A percentile compares a stretch with the other conserved stretches of the same genome.
Conservation (phyloP, 2,797 vertebrate species). For the Diglossa cyanea region DNA sequence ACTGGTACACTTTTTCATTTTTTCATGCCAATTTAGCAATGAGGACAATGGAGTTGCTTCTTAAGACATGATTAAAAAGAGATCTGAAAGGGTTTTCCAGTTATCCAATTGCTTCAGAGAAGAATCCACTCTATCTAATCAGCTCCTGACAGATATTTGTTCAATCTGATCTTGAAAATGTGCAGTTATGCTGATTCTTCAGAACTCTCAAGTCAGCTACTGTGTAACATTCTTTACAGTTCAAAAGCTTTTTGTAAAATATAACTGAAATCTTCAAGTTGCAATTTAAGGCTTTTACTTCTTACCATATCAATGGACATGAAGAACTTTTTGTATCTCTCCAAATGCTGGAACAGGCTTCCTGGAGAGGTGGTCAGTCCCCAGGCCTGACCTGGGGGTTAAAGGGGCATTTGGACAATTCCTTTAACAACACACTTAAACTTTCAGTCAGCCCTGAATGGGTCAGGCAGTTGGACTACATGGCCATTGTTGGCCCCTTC, state of each 20-base stretch:
- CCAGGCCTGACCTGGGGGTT: background rate
- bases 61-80: background rate
- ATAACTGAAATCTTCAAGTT: background rate
- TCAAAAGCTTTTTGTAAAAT: background rate
- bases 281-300: background rate
- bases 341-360: background rate
- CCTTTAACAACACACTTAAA: background rate
- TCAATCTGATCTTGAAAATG: background rate
- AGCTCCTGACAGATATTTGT: background rate
- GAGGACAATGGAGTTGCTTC: background rate
- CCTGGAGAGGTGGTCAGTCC: background rate
- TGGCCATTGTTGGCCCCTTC: background rate
- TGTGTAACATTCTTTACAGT: background rate
- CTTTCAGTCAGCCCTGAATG: background rate
- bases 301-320: background rate
- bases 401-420: background rate
- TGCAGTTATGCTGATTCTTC: background rate
- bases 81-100: background rate
- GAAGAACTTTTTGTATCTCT: background rate
- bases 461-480: background rate
- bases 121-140: background rate
- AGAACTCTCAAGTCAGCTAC: background rate
- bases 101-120: slow-evolving; percentile 1
- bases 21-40: background rate
- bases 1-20: background rate